These are phyloP conservation scores for Nowickia ferox DNA, from an alignment of 2,888 invertebrate species.

Conservation along the genomic window DNA sequence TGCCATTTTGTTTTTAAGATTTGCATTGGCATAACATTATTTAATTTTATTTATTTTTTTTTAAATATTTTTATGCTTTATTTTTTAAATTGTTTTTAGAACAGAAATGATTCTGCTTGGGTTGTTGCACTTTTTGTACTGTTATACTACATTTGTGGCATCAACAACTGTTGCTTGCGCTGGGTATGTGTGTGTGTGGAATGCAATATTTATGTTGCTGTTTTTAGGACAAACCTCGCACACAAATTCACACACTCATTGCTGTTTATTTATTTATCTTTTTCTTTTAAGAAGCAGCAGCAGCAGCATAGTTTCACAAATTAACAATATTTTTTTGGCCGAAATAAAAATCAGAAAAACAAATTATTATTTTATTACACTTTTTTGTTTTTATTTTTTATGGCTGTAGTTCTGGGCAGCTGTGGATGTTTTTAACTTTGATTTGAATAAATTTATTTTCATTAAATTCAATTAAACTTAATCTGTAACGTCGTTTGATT, in stretches of 20 bases:
- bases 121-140: constrained; percentile 67
- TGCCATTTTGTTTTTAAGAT: constrained; percentile 12
- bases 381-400: constrained; percentile 3
- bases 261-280: not conserved
- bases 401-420: constrained; percentile 24
- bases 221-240: constrained; percentile 45
- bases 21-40: constrained; percentile 45
- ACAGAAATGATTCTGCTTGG: constrained; percentile 42
- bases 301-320: constrained; percentile 29
- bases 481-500: constrained; percentile 70
- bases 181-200: not conserved
- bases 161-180: constrained; percentile 36
- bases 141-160: constrained; percentile 28
- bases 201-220: constrained; percentile 42
- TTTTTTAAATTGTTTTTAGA: constrained; percentile 26
- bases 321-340: not conserved
- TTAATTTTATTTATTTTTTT: constrained; percentile 3
- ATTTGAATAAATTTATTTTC: constrained; percentile 73
- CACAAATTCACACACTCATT: not conserved
- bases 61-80: constrained; percentile 6
- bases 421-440: constrained; percentile 23
- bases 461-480: constrained; percentile 74
- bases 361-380: no score
- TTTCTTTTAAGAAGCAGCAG: not conserved
- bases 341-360: not conserved